Evolutionary conservation across 1,140 invertebrate species (phyloP).

Genomic region (Zophobas atratus): DNA sequence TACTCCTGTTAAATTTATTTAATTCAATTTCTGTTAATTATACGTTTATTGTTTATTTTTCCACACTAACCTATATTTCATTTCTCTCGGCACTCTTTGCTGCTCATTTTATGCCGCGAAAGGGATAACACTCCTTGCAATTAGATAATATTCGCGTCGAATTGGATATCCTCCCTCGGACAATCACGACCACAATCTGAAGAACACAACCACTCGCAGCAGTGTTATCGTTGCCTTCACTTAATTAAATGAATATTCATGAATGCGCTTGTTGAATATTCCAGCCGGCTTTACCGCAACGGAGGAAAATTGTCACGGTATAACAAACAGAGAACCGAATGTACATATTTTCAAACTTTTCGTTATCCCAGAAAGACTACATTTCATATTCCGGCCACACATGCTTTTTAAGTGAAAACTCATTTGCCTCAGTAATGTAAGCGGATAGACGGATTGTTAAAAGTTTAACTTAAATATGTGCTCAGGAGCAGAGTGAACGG

Average conservation of each 20-base stretch:
- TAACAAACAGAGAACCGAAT: slow-evolving; percentile 52
- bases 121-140: slow-evolving; percentile 14
- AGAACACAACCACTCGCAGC: slow-evolving; percentile 44
- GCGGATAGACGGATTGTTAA: background rate
- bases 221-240: slow-evolving; percentile 57
- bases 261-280: slow-evolving; percentile 59
- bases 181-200: slow-evolving; percentile 50
- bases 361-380: slow-evolving; percentile 4
- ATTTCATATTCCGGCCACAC: slow-evolving; percentile 38
- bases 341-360: slow-evolving; percentile 50
- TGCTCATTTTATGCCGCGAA: background rate
- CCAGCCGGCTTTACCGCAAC: slow-evolving; percentile 51
- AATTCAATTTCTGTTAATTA: no score
- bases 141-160: slow-evolving; percentile 13
- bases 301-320: slow-evolving; percentile 54
- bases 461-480: background rate
- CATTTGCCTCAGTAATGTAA: background rate
- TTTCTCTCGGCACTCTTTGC: no score
- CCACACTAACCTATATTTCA: no score
- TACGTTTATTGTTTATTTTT: no score
- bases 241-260: slow-evolving; percentile 62
- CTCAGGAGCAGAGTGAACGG: background rate
- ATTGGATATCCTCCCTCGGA: slow-evolving; percentile 43
- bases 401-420: slow-evolving; percentile 35
- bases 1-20: no score